phyloP scores from a whole-genome alignment of 1,140 invertebrate genomes.

The Pseudomyrmex concolor region DNA sequence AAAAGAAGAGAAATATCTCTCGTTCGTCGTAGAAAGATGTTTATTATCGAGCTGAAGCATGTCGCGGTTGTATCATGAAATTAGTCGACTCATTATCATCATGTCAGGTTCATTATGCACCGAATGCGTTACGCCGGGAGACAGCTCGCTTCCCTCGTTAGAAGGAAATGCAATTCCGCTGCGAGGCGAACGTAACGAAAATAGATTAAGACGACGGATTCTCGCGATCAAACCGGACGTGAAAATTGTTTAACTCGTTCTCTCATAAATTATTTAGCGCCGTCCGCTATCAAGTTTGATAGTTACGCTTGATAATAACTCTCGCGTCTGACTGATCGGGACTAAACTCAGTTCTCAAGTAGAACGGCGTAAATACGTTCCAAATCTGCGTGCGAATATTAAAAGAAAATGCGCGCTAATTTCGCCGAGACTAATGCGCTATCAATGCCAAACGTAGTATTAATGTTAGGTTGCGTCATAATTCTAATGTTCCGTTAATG shows the following conservation, averaged over 20 bases:
- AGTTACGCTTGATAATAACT: conserved; percentile 59
- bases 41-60: not conserved
- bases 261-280: conserved; percentile 73
- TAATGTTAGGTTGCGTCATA: too few relatives aligned
- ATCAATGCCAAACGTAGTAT: too few relatives aligned
- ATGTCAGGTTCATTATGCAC: conserved; percentile 70
- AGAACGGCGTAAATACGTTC: conserved; percentile 30
- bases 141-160: conserved; percentile 43
- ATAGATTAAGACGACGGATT: conserved; percentile 57
- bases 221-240: conserved; percentile 64
- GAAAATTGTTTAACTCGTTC: conserved; percentile 73
- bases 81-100: conserved; percentile 70
- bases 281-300: conserved; percentile 63
- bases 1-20: not conserved
- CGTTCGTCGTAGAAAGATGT: not conserved
- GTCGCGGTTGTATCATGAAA: conserved; percentile 52
- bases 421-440: not conserved
- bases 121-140: conserved; percentile 37
- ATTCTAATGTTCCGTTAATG: too few relatives aligned
- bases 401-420: conserved; percentile 19
- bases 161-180: conserved; percentile 51
- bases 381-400: conserved; percentile 11
- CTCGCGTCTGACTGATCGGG: not conserved
- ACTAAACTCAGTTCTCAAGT: conserved; percentile 6
- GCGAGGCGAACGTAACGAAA: conserved; percentile 58